Evolutionary conservation across 2,113 vertebrate genomes (phyloP).

Genomic region (Protobothrops mucrosquamatus): DNA sequence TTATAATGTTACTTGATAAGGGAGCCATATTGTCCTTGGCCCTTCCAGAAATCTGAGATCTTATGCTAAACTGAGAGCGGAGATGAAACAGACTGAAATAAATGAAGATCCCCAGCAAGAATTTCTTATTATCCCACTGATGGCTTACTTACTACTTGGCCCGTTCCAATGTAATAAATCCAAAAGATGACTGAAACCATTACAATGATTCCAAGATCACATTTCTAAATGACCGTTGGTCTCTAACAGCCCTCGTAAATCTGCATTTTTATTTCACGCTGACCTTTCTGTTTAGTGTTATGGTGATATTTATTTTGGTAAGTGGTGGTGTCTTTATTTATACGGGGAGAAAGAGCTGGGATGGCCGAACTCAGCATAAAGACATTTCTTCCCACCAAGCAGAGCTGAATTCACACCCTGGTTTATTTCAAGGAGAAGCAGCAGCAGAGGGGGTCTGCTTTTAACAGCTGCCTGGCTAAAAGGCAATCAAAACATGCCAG

Average conservation of each 20-base stretch:
- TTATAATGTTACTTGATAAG: background rate
- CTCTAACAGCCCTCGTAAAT: background rate
- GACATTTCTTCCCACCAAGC: background rate
- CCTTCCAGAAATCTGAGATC: background rate
- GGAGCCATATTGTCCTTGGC: background rate
- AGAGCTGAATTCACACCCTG: background rate
- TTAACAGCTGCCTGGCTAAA: background rate
- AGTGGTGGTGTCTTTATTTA: background rate
- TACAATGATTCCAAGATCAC: background rate
- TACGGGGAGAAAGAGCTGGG: background rate
- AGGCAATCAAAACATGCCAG: background rate
- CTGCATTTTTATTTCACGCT: background rate
- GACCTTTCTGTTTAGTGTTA: background rate
- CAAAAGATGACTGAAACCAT: background rate
- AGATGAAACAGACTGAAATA: background rate
- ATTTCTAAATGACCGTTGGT: background rate
- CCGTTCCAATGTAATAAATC: background rate
- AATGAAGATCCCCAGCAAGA: background rate
- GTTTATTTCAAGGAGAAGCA: background rate
- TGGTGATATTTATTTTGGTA: background rate
- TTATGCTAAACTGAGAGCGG: background rate
- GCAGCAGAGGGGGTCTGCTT: background rate
- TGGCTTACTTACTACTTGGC: background rate
- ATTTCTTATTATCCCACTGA: background rate
- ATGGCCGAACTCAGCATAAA: background rate